Evolutionary conservation across 2,888 invertebrate species (phyloP), one percentile per base, ranked within the genome.

Genomic region (Drosophila greeni): DNA sequence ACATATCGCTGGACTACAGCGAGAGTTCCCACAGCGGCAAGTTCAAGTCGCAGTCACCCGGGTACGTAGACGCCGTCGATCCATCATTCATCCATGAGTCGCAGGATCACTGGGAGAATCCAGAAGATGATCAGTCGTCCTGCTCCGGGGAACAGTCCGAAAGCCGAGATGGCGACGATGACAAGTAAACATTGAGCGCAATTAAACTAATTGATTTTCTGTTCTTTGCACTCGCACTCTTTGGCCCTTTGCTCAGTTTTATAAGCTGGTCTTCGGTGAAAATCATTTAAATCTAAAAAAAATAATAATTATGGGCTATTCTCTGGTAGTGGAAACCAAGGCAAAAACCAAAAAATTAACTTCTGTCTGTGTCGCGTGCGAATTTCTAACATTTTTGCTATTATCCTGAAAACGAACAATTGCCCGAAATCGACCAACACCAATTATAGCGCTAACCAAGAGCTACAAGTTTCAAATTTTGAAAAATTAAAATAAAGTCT

Each of bases 1-100:
- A 76, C 66, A 78, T 69, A 1, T 87, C 86, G 47, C 76, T 88
- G 6, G 78, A 85, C 45, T 84, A 80, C 43, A 86, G 77, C 62
- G 86, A 86, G 40, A 85, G 83, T 42, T 83, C 81, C 20, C 86
- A 87, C 52, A 85, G 81, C 74, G 79, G 77, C 70, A 88, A 86
- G 72, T 88, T 83, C 62, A 88, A 88, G 74, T 87, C 86, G 69
- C 86, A 85, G 75, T 86, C 88, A 75, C 88, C 88, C 58, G 87
- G 88, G 88, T 88, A 87, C 66, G 85, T 82, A 82, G 72, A 64
- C 45, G 66, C 59, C 53, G 42, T 60, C 34, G 53, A 66, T 37
- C 56, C 61, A 42, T 31, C 45, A 56, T 37, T 33, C 55, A 36
- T 29, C 26, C 26, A 16, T 18, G 36, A 51, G 39, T 45, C 39